Base-by-base conservation (phyloP, 2,113 vertebrate genomes). In the Corydoras sp. region DNA sequence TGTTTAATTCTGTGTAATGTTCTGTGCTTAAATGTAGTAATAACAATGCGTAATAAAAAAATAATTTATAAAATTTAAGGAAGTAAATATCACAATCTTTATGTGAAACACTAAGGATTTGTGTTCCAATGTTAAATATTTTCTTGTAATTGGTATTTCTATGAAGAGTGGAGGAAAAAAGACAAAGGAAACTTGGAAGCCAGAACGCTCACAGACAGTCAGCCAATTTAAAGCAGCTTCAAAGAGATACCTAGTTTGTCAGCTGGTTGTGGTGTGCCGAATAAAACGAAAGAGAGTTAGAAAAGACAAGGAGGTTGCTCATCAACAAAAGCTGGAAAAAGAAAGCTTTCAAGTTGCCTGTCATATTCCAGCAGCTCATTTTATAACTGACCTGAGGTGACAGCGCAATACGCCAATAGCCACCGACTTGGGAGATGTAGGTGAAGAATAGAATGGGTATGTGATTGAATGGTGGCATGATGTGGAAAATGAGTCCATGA, bases 381-480 rank as follows among this genome's bases (percentile, higher is more conserved):
- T 69, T 72, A 15, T 18, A 31, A 24, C 32, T 74, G 74, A 82
- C 62, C 69, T 76, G 54, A 61, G 79, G 72, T 58, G 67, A 73
- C 63, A 59, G 54, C 18, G 61, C 29, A 68, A 71, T 70, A 76
- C 65, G 32, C 61, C 75, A 43, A 51, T 29, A 62, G 69, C 72
- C 77, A 78, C 65, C 73, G 72, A 80, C 35, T 30, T 74, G 54
- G 75, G 72, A 3, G 58, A 62, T 15, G 15, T 65, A 62, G 11
- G 31, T 63, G 59, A 56, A 32, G 59, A 48, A 43, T 63, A 48
- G 59, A 80, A 78, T 66, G 53, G 65, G 81, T 71, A 74, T 51
- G 73, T 68, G 32, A 69, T 56, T 71, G 63, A 66, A 58, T 55
- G 56, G 15, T 48, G 71, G 62, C 59, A 62, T 70, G 68, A 65